Base-by-base conservation (phyloP, 2,113 vertebrate genomes). In the Gymnobelideus leadbeateri region DNA sequence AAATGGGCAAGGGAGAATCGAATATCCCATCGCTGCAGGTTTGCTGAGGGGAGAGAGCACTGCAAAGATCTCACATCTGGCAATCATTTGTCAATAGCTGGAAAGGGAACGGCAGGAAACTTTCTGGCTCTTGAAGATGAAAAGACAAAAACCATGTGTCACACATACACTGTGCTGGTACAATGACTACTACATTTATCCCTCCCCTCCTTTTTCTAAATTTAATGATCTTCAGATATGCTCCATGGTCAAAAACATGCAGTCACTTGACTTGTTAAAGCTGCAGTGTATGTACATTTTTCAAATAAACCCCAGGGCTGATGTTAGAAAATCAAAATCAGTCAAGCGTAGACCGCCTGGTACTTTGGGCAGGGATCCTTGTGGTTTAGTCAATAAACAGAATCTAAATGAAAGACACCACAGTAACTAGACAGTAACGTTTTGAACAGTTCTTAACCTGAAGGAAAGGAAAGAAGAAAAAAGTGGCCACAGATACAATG, bases 101-200 rank as follows among this genome's bases (percentile, higher is more conserved):
- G 99, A 99, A 99, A 99, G 99, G 99, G 99, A 99, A 99, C 99
- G 98, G 99, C 99, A 99, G 99, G 99, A 99, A 99, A 99, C 98
- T 98, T 99, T 99, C 99, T 99, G 98, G 99, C 99, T 99, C 99
- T 99, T 99, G 98, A 99, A 99, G 99, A 99, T 99, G 99, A 99
- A 99, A 99, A 99, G 99, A 99, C 99, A 99, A 99, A 99, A 99
- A 99, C 98, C 99, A 99, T 99, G 99, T 99, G 99, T 99, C 98
- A 97, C 98, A 98, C 98, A 99, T 98, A 98, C 98, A 98, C 98
- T 98, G 98, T 97, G 97, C 98, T 98, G 98, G 98, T 99, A 99
- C 99, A 99, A 99, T 99, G 98, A 99, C 99, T 99, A 99, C 99
- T 99, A 98, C 97, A 98, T 98, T 98, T 98, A 98, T 98, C 89